phyloP scores from a whole-genome alignment of 2,797 vertebrate species.

The Labroides dimidiatus region DNA sequence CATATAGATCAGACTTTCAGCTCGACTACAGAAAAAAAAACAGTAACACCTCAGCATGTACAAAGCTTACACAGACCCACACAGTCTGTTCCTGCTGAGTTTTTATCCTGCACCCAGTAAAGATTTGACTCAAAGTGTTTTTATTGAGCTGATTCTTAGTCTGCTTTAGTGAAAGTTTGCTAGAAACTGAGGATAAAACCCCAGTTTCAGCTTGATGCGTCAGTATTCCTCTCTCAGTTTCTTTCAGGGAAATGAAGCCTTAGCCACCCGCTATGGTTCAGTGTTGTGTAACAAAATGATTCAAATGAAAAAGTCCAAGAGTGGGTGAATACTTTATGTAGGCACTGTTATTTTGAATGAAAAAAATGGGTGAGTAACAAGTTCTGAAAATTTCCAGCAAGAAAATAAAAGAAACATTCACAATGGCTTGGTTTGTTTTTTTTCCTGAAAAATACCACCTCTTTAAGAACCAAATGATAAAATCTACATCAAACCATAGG shows the following conservation, averaged over 20 bases:
- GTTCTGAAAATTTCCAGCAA: constrained; percentile 70
- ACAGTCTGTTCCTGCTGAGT: background rate
- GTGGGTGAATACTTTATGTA: constrained; percentile 53
- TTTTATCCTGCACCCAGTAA: too few relatives aligned
- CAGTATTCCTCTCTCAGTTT: background rate
- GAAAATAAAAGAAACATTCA: constrained; percentile 73
- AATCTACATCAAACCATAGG: constrained; percentile 71
- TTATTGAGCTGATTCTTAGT: background rate
- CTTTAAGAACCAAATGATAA: constrained; percentile 80
- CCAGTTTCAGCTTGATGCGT: background rate
- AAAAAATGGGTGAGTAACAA: constrained; percentile 52
- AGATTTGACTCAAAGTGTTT: background rate
- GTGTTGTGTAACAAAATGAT: constrained; percentile 42
- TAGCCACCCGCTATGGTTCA: constrained; percentile 23
- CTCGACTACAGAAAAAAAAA: background rate
- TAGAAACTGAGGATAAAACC: background rate
- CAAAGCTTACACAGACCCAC: background rate
- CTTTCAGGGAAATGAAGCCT: background rate
- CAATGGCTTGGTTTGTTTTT: constrained; percentile 80
- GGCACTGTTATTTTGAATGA: constrained; percentile 52
- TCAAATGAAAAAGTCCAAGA: constrained; percentile 28
- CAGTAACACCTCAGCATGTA: background rate
- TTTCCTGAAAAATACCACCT: constrained; percentile 86
- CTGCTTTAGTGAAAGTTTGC: too few relatives aligned
- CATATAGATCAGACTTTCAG: background rate